These are phyloP conservation scores for Heliangelus exortis DNA, from an alignment of 2,797 vertebrate species.

Conservation along the genomic window DNA sequence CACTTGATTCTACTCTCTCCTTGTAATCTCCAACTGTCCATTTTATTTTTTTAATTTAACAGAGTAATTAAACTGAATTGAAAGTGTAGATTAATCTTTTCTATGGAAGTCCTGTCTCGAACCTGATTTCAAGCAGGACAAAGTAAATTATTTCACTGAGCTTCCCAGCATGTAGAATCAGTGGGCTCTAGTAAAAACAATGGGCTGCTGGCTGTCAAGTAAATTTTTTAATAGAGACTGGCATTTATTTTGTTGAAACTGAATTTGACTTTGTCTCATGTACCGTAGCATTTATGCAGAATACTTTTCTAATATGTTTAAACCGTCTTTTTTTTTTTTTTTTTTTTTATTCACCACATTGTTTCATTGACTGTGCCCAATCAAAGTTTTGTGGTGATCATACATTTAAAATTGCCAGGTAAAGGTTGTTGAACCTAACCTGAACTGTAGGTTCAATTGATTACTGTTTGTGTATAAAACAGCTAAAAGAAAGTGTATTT, in stretches of 20 bases:
- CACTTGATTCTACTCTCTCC: neutral
- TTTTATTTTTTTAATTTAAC: neutral
- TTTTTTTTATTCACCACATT: neutral
- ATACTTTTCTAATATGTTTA: neutral
- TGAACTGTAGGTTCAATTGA: neutral
- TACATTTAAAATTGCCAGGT: neutral
- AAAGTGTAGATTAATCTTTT: neutral
- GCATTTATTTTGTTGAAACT: neutral
- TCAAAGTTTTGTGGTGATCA: rapidly evolving
- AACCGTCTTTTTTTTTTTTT: neutral
- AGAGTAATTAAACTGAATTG: neutral
- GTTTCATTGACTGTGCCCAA: neutral
- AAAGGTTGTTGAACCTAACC: neutral
- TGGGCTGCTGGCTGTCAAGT: neutral
- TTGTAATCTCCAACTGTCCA: neutral
- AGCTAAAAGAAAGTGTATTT: neutral
- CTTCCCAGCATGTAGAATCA: neutral
- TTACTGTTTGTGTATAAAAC: neutral
- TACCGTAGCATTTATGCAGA: neutral
- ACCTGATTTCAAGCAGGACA: neutral
- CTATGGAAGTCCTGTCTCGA: neutral
- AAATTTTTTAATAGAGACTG: neutral
- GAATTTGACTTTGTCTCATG: neutral
- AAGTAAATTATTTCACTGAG: neutral
- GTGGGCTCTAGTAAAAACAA: neutral